Base-by-base conservation (phyloP, 1,140 invertebrate species). In the Ostrea edulis region DNA sequence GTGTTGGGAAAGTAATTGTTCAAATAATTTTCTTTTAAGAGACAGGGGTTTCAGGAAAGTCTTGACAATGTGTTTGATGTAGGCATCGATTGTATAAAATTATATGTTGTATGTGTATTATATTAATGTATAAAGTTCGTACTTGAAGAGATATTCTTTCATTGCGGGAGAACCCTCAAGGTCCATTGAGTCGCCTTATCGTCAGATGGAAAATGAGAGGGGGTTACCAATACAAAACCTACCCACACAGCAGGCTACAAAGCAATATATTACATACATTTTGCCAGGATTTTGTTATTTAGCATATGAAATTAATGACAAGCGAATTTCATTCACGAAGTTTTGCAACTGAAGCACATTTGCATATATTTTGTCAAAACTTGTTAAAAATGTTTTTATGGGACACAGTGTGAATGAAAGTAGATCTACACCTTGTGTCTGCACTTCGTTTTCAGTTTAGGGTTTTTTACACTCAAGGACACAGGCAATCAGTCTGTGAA, bases 281-380 rank as follows among this genome's bases (percentile, higher is more conserved):
- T n/a, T n/a, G n/a, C n/a, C n/a, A n/a, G n/a, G n/a, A n/a, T n/a
- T n/a, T 29, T 22, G 29, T 77, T 25, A 35, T 9, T 35, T 0
- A 77, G 25, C 29, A 35, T 5, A 77, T 14, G 68, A 77, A 77
- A 77, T 77, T 77, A 71, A 71, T 77, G 29, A 29, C 68, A 77
- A 71, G 68, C 68, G 25, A 71, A 71, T 71, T 35, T 35, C 68
- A 71, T 71, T 71, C 68, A 71, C 9, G 29, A 29, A 71, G 8
- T 71, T 35, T 71, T 11, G 12, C 68, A 71, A 71, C 68, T 29
- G 11, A 14, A 17, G 29, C 25, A 25, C 22, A 77, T 77, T 77
- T 77, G 11, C 68, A 77, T 77, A 77, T 29, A 29, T 29, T 77
- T 71, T 71, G 22, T 77, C 25, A 77, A 25, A 77, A 77, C 14